Conservation (phyloP, 2,888 invertebrate genomes). For the Drosophila antonietae region DNA sequence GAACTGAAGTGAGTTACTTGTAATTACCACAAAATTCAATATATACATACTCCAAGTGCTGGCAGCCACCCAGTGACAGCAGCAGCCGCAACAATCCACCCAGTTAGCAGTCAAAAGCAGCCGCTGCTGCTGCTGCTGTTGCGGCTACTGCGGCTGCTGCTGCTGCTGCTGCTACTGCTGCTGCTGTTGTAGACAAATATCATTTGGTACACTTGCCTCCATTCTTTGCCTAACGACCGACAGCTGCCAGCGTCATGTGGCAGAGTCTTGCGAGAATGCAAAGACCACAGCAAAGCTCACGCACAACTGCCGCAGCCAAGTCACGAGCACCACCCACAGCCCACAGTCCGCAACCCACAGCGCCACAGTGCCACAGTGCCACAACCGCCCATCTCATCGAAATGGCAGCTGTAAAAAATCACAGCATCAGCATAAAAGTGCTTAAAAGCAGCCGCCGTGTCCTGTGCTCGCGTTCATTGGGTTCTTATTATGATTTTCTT, state of each 20-base stretch:
- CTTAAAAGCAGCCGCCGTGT: conserved; percentile 74
- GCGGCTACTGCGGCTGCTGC: neutral
- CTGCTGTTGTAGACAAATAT: conserved; percentile 65
- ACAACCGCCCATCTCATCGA: conserved; percentile 32
- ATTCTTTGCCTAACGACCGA: conserved; percentile 70
- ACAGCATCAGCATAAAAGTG: conserved; percentile 80
- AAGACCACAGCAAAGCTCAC: conserved; percentile 52
- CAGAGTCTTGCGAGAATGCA: conserved; percentile 56
- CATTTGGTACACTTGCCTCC: conserved; percentile 70
- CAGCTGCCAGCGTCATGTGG: conserved; percentile 57
- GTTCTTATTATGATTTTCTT: conserved; percentile 3
- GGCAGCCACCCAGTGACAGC: conserved; percentile 16
- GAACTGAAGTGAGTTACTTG: conserved; percentile 76
- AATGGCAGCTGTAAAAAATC: conserved; percentile 81
- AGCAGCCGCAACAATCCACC: conserved; percentile 9
- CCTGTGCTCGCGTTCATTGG: conserved; percentile 35
- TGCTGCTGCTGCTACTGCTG: conserved; percentile 11
- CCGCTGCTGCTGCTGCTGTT: conserved; percentile 6
- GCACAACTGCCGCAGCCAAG: conserved; percentile 55
- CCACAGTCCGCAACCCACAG: neutral
- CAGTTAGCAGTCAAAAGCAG: conserved; percentile 25
- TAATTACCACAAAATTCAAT: conserved; percentile 79
- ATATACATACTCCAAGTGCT: conserved; percentile 46
- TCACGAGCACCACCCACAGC: conserved; percentile 2
- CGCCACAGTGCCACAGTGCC: conserved; percentile 1